phyloP scores from a whole-genome alignment of 2,113 vertebrate species.

The Narcine bancroftii region DNA sequence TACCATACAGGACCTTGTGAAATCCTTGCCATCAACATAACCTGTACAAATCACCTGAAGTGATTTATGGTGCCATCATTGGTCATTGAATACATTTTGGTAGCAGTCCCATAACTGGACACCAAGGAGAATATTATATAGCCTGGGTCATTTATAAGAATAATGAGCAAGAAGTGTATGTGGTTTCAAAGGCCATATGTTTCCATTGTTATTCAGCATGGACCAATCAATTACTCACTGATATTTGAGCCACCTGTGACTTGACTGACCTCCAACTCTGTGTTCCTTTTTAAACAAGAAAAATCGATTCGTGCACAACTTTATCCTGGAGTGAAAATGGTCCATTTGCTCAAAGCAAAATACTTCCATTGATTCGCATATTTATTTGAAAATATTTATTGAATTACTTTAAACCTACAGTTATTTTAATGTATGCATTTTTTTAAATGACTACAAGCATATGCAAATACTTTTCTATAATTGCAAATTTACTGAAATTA shows the following conservation, averaged over 20 bases:
- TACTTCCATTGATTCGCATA: conserved; percentile 23
- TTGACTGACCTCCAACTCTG: neutral
- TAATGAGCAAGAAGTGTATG: neutral
- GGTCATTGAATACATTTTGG: neutral
- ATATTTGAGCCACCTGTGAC: neutral
- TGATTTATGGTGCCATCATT: neutral
- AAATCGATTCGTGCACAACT: neutral
- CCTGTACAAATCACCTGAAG: neutral
- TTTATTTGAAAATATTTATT: conserved; percentile 24
- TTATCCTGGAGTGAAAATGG: neutral
- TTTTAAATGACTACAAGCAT: conserved; percentile 2
- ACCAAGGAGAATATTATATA: neutral
- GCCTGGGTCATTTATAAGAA: neutral
- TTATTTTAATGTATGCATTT: neutral
- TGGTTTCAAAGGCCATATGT: neutral
- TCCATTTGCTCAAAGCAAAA: conserved; percentile 5
- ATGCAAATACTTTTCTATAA: neutral
- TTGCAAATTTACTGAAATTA: conserved; percentile 10
- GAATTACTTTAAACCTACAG: conserved; percentile 10
- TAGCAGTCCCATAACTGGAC: neutral
- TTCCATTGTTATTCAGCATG: neutral
- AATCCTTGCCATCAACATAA: neutral
- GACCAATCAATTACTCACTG: neutral
- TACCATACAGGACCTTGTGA: no score
- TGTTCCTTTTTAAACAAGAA: neutral